phyloP scores from a whole-genome alignment of 23 tunicate species.

The Ascidia mentula region DNA sequence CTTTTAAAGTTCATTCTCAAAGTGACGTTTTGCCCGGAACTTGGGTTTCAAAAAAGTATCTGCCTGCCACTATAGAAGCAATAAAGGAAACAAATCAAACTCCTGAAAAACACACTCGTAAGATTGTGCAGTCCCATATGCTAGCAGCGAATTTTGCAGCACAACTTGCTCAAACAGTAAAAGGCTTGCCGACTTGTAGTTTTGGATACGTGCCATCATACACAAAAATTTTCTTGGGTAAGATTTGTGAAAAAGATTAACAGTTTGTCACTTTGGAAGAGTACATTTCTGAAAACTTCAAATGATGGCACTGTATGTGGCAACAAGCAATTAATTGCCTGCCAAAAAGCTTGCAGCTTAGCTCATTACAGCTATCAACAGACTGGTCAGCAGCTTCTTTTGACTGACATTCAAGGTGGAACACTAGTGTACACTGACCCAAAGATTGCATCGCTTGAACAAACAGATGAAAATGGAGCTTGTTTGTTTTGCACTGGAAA shows the following conservation, averaged over 20 bases:
- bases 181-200: background rate
- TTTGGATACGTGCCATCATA: constrained; percentile 1
- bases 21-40: background rate
- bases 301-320: constrained; percentile 14
- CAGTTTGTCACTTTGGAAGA: constrained; percentile 3
- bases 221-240: constrained; percentile 5
- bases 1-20: background rate
- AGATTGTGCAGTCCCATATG: background rate
- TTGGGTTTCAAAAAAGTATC: background rate
- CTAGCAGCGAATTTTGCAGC: background rate
- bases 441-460: constrained; percentile 14
- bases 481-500: constrained; percentile 9
- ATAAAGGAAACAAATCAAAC: background rate
- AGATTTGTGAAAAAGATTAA: background rate
- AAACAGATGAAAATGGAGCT: background rate
- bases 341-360: background rate
- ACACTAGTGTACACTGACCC: constrained; percentile 2
- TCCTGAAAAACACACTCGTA: background rate
- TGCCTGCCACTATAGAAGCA: background rate
- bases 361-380: constrained; percentile 7
- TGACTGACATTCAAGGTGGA: constrained; percentile 11
- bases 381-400: background rate
- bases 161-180: background rate
- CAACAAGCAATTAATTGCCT: constrained; percentile 1
- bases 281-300: background rate